Percentiles rank a stretch among this genome's conserved stretches.
Evolutionary conservation across 2,888 invertebrate species (phyloP).

Genomic region (Melikaiella ostensackeni): DNA sequence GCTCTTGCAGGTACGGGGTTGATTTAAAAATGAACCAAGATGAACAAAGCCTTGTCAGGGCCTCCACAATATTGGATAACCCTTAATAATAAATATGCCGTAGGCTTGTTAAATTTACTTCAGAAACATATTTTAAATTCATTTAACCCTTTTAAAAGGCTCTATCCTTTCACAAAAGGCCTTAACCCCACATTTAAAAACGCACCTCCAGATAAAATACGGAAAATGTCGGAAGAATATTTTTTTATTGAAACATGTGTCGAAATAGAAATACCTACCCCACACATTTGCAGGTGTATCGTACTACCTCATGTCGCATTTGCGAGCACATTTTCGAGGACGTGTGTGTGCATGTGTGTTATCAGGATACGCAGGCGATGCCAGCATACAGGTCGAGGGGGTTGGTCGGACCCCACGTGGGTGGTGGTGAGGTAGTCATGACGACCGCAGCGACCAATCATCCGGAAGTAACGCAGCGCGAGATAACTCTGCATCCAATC

Average conservation of each 20-base stretch:
- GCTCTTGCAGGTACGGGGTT: constrained; percentile 46
- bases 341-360: constrained; percentile 47
- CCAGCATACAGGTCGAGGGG: constrained; percentile 56
- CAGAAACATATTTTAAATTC: too few relatives aligned
- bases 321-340: constrained; percentile 1
- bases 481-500: constrained; percentile 78
- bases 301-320: constrained; percentile 32
- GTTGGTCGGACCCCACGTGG: constrained; percentile 64
- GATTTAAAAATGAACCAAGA: constrained; percentile 32
- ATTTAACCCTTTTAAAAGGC: too few relatives aligned
- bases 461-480: constrained; percentile 77
- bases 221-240: too few relatives aligned
- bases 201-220: too few relatives aligned
- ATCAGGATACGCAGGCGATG: constrained; percentile 53
- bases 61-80: too few relatives aligned
- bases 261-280: neutral
- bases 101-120: too few relatives aligned
- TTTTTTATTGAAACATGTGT: too few relatives aligned
- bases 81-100: too few relatives aligned
- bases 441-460: constrained; percentile 77
- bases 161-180: too few relatives aligned
- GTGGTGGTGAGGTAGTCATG: constrained; percentile 75
- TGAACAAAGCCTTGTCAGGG: too few relatives aligned
- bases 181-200: too few relatives aligned
- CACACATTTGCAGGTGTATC: neutral